Evolutionary conservation across 2,797 vertebrate genomes (phyloP), one percentile per base, ranked within the genome.

Genomic region (Esox lucius): DNA sequence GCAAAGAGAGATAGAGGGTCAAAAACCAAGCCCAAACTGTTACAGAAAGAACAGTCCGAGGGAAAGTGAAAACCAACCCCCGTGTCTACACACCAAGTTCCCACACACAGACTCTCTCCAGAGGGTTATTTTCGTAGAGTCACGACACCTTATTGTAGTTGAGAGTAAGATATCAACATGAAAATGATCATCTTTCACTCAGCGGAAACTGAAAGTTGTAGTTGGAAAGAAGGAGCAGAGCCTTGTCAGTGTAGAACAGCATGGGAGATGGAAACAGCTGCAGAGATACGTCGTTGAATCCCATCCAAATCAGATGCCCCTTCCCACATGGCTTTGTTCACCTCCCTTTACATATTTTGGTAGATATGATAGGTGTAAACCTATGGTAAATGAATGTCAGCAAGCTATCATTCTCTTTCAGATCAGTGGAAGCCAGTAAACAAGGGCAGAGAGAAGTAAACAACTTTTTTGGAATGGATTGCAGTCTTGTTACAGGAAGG

Each of bases 61-160:
- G 69, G 51, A 24, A 68, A 79, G 24, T 68, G 65, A 76, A 79
- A 79, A 79, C 42, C 65, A 75, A 81, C 53, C 22, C 7, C 42
- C 13, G 28, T 46, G 72, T 49, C 42, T 73, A 28, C 56, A 71
- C 73, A 53, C 48, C n/a, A 42, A 51, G 68, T 46, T 46, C 42
- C 42, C 51, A 53, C 51, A 53, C 51, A n/a, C 17, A 53, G 4
- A n/a, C 31, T 4, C 12, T 7, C 26, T 28, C 26, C 22, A 39
- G 22, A 75, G 62, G 72, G 22, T 83, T 77, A 83, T 71, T 68
- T 53, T 62, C 24, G 66, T 19, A 39, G 19, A 22, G 48, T 49
- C 72, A 75, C 17, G 65, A 68, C 24, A 59, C 51, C 24, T 16
- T 24, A 61, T 61, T 78, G 74, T 78, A 82, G 68, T 53, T 51